Base-by-base conservation (phyloP, 1,140 invertebrate species). In the Tetraneura akinire region DNA sequence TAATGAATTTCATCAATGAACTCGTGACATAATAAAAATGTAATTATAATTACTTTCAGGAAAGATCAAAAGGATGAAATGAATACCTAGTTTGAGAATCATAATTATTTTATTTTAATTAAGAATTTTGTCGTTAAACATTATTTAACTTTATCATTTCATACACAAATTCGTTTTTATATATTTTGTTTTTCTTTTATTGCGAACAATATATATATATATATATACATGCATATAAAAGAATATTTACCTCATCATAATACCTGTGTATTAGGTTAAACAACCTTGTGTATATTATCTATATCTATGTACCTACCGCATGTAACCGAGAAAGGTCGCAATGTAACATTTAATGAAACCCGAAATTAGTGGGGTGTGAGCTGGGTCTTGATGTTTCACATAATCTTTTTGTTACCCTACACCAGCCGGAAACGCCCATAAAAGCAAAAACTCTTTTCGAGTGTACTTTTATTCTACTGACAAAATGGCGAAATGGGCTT, bases 271-370 rank as follows among this genome's bases (percentile, higher is more conserved):
- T 37, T 37, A 4, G 32, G 62, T 42, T 9, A 32, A 42, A 21
- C 0, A 21, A 42, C 37, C 3, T 66, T 32, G 18, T 64, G 32
- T 18, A 21, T 21, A 42, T 42, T 42, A 21, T 64, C n/a, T 9
- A 21, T 66, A 32, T 42, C 32, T 10, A n/a, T 66, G 11, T 9
- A n/a, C n/a, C n/a, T n/a, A n/a, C n/a, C n/a, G n/a, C 32, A 21
- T 42, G 62, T 42, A 45, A 45, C 62, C n/a, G 62, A 32, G 11
- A 66, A 21, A 66, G n/a, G 32, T 21, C 32, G n/a, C 21, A 4
- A 13, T 66, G 62, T 66, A 66, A 42, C 62, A 66, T 66, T 66
- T 42, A 66, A 66, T 66, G 62, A 66, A 66, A 42, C 32, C 32
- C 37, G n/a, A 66, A 66, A 66, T 66, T 42, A 66, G 62, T 66